Evolutionary conservation across 2,888 invertebrate genomes (phyloP), one percentile per base, ranked within the genome.

Genomic region (Pilophorus perplexus): DNA sequence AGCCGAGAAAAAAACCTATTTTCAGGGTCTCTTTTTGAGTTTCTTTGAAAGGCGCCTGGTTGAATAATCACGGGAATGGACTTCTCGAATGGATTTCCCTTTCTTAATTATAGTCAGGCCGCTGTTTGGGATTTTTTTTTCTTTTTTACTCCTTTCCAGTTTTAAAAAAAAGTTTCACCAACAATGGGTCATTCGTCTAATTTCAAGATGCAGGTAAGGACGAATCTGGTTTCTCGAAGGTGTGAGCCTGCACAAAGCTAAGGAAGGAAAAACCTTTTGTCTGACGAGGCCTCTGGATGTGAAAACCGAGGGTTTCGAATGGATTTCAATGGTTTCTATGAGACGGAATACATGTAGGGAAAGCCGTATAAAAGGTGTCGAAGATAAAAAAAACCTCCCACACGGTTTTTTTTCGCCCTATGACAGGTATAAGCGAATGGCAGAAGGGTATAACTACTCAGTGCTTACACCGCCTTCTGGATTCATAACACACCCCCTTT

Each of bases 381-480:
- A 52, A 25, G 28, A 16, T 14, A 52, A 52, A 48, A 48, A 48
- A 48, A n/a, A 25, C 18, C 5, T 20, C 23, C 5, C 16, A 3
- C 12, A n/a, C n/a, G n/a, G n/a, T n/a, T 12, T 42, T 14, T 22
- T 46, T 46, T 46, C n/a, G 8, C 22, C 25, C 52, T 50, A 50
- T 50, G 52, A 52, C 52, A 52, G 52, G 52, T 52, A 52, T 52
- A 52, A 52, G 52, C 52, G 28, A 52, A 52, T 52, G 52, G 52
- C 18, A 28, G 52, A 12, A 33, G 28, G 52, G 25, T 25, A 52
- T 52, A 52, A 25, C 52, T 52, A 52, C 52, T 25, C 27, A 23
- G 52, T 28, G 52, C 52, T 52, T 52, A 52, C 52, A 52, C 52
- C 52, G 52, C 52, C 52, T 52, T 52, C 52, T 28, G 25, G 52